Evolutionary conservation across 2,797 vertebrate genomes (phyloP).

Genomic region (Kryptolebias ocellatus): DNA sequence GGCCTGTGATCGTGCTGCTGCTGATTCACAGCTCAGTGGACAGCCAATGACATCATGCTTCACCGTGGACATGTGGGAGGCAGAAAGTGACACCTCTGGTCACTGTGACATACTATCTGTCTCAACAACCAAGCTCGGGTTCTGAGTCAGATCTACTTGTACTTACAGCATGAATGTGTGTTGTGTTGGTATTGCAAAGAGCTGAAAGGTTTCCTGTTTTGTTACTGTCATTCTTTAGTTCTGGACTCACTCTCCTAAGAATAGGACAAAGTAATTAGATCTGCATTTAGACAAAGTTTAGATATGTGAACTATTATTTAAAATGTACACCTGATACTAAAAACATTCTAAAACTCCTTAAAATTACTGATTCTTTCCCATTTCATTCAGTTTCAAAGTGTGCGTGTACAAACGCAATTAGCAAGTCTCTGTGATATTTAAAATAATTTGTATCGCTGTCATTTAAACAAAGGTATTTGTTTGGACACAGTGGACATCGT

Average conservation of each 20-base stretch:
- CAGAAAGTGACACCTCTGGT: constrained; percentile 74
- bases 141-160: constrained; percentile 51
- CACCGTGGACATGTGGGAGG: constrained; percentile 18
- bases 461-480: constrained; percentile 23
- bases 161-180: constrained; percentile 16
- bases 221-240: neutral
- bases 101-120: constrained; percentile 70
- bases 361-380: neutral
- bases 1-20: constrained; percentile 58
- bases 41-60: constrained; percentile 73
- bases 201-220: no score
- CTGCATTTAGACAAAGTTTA: no score
- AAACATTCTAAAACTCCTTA: neutral
- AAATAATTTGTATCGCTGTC: constrained; percentile 35
- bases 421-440: constrained; percentile 38
- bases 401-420: neutral
- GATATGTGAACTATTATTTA: neutral
- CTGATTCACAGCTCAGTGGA: constrained; percentile 54
- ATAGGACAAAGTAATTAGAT: neutral
- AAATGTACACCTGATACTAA: neutral
- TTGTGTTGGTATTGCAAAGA: constrained; percentile 14
- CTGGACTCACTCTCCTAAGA: neutral
- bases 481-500: constrained; percentile 56
- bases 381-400: neutral
- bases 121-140: constrained; percentile 31